phyloP scores from a whole-genome alignment of 2,888 invertebrate species.

The Poecilobothrus nobilitatus region DNA sequence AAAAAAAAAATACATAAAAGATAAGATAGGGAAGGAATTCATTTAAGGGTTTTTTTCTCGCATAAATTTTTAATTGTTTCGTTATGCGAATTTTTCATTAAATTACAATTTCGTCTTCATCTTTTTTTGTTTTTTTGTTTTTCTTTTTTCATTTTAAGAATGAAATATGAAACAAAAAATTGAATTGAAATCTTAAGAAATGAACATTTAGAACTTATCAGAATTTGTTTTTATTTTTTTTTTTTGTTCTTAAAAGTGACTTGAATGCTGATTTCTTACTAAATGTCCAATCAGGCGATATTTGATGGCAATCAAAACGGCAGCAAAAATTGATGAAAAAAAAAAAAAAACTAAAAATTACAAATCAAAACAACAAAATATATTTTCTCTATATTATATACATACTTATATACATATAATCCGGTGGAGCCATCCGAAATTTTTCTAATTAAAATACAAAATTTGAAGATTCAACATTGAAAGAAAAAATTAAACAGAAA shows the following conservation, averaged over 20 bases:
- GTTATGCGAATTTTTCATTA: no score
- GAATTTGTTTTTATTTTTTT: neutral
- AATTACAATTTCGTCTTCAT: no score
- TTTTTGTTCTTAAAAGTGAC: no score
- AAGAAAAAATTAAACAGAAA: no score
- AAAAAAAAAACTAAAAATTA: neutral
- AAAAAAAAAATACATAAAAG: no score
- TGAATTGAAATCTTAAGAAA: neutral
- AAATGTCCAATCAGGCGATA: neutral
- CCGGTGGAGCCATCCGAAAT: neutral
- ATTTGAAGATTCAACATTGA: no score
- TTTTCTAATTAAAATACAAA: conserved; percentile 3
- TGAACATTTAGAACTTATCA: neutral
- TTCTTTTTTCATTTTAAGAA: neutral
- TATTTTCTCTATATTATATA: neutral
- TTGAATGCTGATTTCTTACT: neutral
- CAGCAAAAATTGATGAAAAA: neutral
- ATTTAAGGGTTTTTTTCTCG: no score
- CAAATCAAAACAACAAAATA: neutral
- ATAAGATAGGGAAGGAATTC: no score
- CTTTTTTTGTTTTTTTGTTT: no score
- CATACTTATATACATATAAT: no score
- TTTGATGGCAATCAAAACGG: neutral
- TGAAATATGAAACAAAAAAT: neutral
- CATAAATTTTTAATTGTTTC: no score